These are phyloP conservation scores for Trichechus manatus DNA, from an alignment of 2,113 vertebrate genomes.

Conservation along the genomic window DNA sequence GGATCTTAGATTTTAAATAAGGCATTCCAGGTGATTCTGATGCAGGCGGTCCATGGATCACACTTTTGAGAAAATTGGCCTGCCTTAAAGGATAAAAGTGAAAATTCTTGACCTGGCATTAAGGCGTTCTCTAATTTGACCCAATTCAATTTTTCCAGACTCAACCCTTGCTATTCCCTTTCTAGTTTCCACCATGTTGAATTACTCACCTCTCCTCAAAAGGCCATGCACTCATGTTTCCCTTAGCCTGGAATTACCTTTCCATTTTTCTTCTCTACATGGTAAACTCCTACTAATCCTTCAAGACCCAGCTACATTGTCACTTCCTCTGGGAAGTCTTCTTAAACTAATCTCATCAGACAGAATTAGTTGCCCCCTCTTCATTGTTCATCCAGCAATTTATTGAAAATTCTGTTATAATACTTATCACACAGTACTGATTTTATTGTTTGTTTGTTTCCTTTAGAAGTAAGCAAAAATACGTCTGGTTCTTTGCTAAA, in stretches of 20 bases:
- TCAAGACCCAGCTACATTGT: background rate
- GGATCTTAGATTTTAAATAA: slow-evolving; percentile 11
- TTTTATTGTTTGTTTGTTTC: background rate
- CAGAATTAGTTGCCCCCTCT: background rate
- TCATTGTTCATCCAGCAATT: slow-evolving; percentile 40
- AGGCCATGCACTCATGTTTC: background rate
- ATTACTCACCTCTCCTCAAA: background rate
- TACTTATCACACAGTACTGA: background rate
- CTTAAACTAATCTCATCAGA: background rate
- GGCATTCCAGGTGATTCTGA: slow-evolving; percentile 10
- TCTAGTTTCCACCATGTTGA: background rate
- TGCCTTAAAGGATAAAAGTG: background rate
- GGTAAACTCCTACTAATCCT: background rate
- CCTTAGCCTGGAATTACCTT: background rate
- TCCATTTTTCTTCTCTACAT: background rate
- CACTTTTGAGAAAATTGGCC: background rate
- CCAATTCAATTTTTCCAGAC: background rate
- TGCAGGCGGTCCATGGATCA: background rate
- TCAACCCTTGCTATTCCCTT: background rate
- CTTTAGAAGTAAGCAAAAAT: background rate
- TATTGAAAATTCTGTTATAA: slow-evolving; percentile 2
- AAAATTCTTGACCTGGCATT: background rate
- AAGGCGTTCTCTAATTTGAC: slow-evolving; percentile 8
- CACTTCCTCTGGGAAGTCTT: background rate
- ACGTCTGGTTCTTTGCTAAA: slow-evolving; percentile 5